Base-by-base conservation (phyloP, 1,140 invertebrate genomes). In the Drosophila truncata region DNA sequence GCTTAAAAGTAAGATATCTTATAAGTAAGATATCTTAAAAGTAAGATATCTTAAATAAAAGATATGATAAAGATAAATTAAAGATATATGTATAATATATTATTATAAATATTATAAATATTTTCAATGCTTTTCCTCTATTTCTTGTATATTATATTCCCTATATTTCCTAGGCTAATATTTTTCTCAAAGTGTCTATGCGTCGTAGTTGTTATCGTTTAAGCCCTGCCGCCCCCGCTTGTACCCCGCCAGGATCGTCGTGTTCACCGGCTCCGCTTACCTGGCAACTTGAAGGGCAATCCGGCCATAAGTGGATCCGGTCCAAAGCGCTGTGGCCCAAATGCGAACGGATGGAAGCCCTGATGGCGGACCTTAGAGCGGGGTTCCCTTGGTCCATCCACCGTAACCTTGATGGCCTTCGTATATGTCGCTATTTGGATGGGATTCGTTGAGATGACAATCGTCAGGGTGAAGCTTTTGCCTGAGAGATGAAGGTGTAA, bases 361-460 rank as follows among this genome's bases (percentile, higher is more conserved):
- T 96, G 96, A 90, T 97, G 96, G 59, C 96, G 94, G 81, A 97
- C 97, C 94, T 99, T 99, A 31, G 97, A 98, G 76, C 99, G 94
- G 3, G 98, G 98, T 92, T 99, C 98, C 80, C 99, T 93, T 0
- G 99, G 99, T 54, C 99, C 99, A 93, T 99, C 99, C 41, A 99
- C 99, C 0, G 99, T 99, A 49, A 99, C 98, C 94, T 99, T 99
- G 92, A 99, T 99, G 37, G 98, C 98, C 92, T 99, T 99, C 62
- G 95, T 96, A 92, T 98, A 97, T 4, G 98, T 98, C 14, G 97
- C 96, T 37, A 99, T 95, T 94, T 99, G 98, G 18, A 98, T 97
- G 42, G 98, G 98, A 47, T 96, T 96, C 20, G 97, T 98, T 62
- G 96, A 96, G 78, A 99, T 95, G 93, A 98, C 98, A 93, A 99